phyloP scores from a whole-genome alignment of 2,888 invertebrate species.

The Eristalis intricaria region DNA sequence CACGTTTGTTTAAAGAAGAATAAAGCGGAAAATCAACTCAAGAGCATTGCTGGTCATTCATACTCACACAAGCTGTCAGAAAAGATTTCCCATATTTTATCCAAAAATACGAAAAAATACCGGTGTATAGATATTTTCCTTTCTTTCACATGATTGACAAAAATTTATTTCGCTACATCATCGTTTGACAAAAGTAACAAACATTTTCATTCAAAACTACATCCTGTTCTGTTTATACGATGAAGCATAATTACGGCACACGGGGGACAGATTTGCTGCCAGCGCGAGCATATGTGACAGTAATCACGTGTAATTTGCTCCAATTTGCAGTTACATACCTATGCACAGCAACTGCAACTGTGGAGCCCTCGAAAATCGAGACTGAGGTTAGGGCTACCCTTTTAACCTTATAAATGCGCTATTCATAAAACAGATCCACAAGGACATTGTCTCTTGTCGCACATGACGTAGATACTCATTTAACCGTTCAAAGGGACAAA shows the following conservation, averaged over 20 bases:
- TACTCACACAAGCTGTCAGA: neutral
- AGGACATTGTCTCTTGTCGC: slow-evolving; percentile 19
- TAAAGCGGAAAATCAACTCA: neutral
- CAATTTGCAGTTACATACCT: neutral
- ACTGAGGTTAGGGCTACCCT: neutral
- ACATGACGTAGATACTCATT: slow-evolving; percentile 20
- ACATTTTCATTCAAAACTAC: neutral
- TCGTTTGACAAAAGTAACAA: neutral
- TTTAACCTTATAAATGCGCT: neutral
- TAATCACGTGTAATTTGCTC: neutral
- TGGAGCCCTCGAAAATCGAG: neutral
- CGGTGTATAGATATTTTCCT: neutral
- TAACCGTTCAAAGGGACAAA: neutral
- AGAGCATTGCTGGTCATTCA: neutral
- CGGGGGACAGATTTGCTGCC: neutral
- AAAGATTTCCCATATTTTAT: neutral
- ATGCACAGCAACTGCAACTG: neutral
- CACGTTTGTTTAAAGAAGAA: neutral
- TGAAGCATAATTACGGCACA: neutral
- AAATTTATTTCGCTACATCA: neutral
- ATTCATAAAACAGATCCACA: neutral
- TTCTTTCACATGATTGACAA: too few species aligned
- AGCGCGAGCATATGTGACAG: neutral
- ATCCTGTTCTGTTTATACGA: neutral
- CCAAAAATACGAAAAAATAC: neutral